phyloP scores from a whole-genome alignment of 2,888 invertebrate species.

The Endomychus coccineus region DNA sequence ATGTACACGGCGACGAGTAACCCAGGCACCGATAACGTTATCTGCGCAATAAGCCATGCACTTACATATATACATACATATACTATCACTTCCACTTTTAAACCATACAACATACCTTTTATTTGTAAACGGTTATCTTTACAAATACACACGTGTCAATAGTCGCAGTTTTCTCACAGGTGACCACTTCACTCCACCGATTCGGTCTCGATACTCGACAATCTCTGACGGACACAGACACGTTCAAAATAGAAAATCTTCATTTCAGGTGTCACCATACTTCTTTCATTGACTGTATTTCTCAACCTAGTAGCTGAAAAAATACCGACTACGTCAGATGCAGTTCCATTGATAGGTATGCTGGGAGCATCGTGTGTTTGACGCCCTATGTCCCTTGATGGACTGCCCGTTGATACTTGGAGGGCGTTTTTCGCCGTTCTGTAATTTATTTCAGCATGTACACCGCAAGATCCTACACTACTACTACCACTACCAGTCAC shows the following conservation, averaged over 20 bases:
- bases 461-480: slow-evolving; percentile 5
- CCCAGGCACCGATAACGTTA: slow-evolving; percentile 10
- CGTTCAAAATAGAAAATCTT: slow-evolving; percentile 43
- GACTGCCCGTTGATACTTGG: slow-evolving; percentile 48
- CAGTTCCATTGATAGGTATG: slow-evolving; percentile 75
- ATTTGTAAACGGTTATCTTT: too few relatives aligned
- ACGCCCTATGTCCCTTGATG: slow-evolving; percentile 36
- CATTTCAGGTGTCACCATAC: slow-evolving; percentile 87
- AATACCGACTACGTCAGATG: slow-evolving; percentile 82
- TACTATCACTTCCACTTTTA: too few relatives aligned
- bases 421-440: slow-evolving; percentile 34
- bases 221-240: slow-evolving; percentile 25
- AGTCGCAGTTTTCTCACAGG: too few relatives aligned
- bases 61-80: too few relatives aligned
- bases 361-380: slow-evolving; percentile 45
- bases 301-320: slow-evolving; percentile 96
- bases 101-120: too few relatives aligned
- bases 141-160: too few relatives aligned
- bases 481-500: slow-evolving; percentile 6
- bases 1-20: slow-evolving; percentile 24
- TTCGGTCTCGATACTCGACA: slow-evolving; percentile 9
- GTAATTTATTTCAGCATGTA: slow-evolving; percentile 26
- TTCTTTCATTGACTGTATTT: slow-evolving; percentile 96
- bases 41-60: too few relatives aligned
- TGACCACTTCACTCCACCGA: too few relatives aligned